Evolutionary conservation across 1,140 invertebrate species (phyloP).

Genomic region (Tyrophagus putrescentiae): DNA sequence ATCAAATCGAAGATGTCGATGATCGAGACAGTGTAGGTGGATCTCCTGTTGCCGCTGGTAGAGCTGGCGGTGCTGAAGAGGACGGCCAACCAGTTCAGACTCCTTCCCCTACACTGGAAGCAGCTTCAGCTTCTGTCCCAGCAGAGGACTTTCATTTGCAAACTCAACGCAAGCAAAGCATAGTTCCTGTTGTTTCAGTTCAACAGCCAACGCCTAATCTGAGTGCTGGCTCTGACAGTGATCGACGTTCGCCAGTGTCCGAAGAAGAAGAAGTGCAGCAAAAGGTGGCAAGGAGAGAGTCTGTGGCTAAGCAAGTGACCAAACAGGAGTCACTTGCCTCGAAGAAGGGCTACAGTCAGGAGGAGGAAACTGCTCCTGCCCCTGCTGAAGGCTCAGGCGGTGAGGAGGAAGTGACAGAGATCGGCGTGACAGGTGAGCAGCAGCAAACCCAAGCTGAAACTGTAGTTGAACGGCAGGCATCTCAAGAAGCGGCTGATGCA

Average conservation of each 20-base stretch:
- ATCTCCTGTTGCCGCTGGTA: not conserved
- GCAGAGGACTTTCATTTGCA: not conserved
- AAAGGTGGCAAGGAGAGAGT: not conserved
- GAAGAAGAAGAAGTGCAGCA: not conserved
- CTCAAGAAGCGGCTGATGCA: not conserved
- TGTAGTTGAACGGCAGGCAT: not conserved
- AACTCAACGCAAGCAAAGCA: not conserved
- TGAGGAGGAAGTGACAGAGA: not conserved
- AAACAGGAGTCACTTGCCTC: not conserved
- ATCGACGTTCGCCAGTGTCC: slow-evolving; percentile 3
- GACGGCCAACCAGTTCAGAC: not conserved
- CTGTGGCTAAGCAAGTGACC: not conserved
- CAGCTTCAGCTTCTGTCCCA: not conserved
- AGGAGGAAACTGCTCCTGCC: no score
- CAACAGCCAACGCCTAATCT: not conserved
- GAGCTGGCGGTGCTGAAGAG: not conserved
- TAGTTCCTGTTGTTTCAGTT: not conserved
- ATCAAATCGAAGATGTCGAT: not conserved
- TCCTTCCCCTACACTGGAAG: not conserved
- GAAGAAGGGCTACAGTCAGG: no score
- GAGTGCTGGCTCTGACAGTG: not conserved
- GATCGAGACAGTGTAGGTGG: not conserved
- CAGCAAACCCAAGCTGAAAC: not conserved
- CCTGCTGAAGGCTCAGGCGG: not conserved
- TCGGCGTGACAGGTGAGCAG: not conserved